phyloP scores from a whole-genome alignment of 2,113 vertebrate species.

The Candoia aspera region DNA sequence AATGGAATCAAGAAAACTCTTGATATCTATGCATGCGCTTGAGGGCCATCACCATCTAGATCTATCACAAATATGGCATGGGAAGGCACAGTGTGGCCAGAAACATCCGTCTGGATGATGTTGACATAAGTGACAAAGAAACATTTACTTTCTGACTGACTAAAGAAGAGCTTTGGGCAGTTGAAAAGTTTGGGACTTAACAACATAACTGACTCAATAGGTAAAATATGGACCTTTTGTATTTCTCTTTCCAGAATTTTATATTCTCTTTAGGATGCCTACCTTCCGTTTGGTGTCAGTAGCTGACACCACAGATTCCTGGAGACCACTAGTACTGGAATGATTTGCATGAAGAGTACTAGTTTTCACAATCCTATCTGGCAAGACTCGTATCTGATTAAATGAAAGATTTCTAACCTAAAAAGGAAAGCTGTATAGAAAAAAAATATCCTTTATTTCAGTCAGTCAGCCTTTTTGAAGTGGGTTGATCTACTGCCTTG shows the following conservation, averaged over 20 bases:
- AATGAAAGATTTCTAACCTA: neutral
- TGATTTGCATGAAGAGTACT: neutral
- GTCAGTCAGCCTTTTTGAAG: constrained; percentile 5
- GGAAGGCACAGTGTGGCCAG: neutral
- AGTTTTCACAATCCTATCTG: neutral
- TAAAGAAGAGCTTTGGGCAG: neutral
- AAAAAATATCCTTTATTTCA: neutral
- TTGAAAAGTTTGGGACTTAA: neutral
- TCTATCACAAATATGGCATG: constrained; percentile 8
- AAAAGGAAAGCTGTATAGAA: neutral
- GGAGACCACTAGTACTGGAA: accelerated
- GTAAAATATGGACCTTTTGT: neutral
- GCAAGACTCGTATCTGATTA: neutral
- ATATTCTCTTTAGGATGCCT: neutral
- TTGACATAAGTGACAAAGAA: constrained; percentile 6
- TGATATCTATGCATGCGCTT: neutral
- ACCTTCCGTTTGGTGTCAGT: neutral
- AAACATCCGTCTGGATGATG: neutral
- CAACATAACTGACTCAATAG: neutral
- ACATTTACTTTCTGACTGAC: neutral
- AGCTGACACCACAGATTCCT: neutral
- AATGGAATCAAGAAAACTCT: neutral
- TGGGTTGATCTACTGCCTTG: neutral
- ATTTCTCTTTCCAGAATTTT: neutral
- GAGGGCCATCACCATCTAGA: neutral